Evolutionary conservation across 2,888 invertebrate genomes (phyloP), one percentile per base, ranked within the genome.

Genomic region (Leucoptera coffeella): DNA sequence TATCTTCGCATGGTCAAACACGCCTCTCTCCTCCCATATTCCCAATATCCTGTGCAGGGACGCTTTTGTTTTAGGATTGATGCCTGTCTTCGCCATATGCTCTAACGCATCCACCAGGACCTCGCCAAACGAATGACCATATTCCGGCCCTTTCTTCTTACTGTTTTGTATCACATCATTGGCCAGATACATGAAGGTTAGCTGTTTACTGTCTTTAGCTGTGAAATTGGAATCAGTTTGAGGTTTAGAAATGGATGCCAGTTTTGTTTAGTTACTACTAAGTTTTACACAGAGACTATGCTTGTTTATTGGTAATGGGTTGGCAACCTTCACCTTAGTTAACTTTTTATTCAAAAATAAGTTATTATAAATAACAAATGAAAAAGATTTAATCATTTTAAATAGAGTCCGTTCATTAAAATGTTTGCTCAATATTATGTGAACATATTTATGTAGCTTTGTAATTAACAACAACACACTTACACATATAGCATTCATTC

Each of bases 131-230:
- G 90, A 91, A 48, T 84, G 83, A 1, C 88, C 88, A 60, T 85
- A 97, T 54, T 97, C 95, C 0, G 94, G 93, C 0, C 94, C 95
- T 56, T 96, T 96, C 57, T 95, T 97, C 54, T 91, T 89, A 50
- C 95, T 92, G 47, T 97, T 99, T 54, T 99, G 99, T 42, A 99
- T 94, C 15, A 99, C 95, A 74, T 99, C 99, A 73, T 99, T 99
- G 15, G 97, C 96, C 41, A 99, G 74, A 59, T 99, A 99, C 83
- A 99, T 88, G 43, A 93, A 90, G 10, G 92, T 94, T 29, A 97
- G 67, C 48, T 93, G 93, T 41, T 85, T 82, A 37, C 73, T 76
- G 40, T 88, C 86, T 53, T 89, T 84, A 3, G 82, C 93, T 93
- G 71, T 28, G 74, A 75, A 26, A n/a, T n/a, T n/a, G n/a, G n/a